These are phyloP conservation scores for Coregonus ussuriensis DNA, from an alignment of 2,797 vertebrate genomes.

Conservation along the genomic window DNA sequence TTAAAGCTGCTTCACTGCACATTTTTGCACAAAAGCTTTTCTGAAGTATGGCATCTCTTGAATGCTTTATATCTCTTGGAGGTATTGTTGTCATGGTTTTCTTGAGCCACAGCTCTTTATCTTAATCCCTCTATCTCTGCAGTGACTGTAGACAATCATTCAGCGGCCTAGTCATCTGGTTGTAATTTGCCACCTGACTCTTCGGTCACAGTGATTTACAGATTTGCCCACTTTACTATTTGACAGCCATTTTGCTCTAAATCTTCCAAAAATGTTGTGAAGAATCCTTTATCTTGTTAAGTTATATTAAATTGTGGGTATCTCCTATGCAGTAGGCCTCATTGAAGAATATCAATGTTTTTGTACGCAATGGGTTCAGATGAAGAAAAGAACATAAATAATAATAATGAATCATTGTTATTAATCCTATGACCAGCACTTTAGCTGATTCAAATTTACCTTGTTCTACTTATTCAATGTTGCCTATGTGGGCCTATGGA, in stretches of 20 bases:
- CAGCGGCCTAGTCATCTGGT: background rate
- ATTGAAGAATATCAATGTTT: background rate
- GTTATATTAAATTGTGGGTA: background rate
- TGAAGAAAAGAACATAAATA: no score
- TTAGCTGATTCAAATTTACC: no score
- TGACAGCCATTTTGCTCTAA: background rate
- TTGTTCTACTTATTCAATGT: no score
- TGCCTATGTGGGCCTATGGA: background rate
- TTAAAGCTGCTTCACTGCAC: background rate
- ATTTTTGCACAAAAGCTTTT: slow-evolving; percentile 9
- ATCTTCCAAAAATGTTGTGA: background rate
- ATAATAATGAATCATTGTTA: no score
- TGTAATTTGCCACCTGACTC: background rate
- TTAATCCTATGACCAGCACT: no score
- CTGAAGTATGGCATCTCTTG: slow-evolving; percentile 19
- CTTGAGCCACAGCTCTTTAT: background rate
- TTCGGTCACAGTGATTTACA: slow-evolving; percentile 20
- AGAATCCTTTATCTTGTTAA: background rate
- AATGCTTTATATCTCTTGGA: slow-evolving; percentile 19
- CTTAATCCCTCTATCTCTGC: background rate
- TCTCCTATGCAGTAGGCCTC: background rate
- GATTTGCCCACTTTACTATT: background rate
- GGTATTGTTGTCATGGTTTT: slow-evolving; percentile 30
- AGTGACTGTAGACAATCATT: slow-evolving; percentile 16
- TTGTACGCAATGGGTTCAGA: background rate